A percentile compares a stretch with the other conserved stretches of the same genome.
These are phyloP conservation scores for Xyliphius kryptos DNA, from an alignment of 2,113 vertebrate species.

Conservation along the genomic window DNA sequence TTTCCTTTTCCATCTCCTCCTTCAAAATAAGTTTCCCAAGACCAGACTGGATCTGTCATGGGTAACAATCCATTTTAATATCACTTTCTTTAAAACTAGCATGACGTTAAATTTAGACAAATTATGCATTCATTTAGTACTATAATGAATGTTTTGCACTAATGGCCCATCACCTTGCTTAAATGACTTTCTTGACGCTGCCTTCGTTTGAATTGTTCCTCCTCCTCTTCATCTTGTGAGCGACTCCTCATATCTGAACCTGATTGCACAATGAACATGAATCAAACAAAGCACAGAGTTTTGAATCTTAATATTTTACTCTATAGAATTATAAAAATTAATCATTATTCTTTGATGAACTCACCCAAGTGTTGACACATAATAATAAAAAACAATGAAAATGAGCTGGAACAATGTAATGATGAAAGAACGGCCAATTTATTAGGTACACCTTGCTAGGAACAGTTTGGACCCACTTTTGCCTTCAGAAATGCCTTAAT, in stretches of 20 bases:
- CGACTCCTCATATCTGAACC: constrained; percentile 74
- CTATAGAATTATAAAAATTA: too few species aligned
- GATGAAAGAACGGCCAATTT: too few species aligned
- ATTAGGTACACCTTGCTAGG: too few species aligned
- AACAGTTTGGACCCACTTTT: too few species aligned
- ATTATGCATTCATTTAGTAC: too few species aligned
- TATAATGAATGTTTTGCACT: constrained; percentile 13
- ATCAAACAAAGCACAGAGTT: neutral
- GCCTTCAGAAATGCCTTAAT: too few species aligned
- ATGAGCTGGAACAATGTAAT: too few species aligned
- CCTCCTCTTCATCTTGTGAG: constrained; percentile 76
- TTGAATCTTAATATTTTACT: too few species aligned
- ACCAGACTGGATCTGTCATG: constrained; percentile 79
- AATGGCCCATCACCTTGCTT: constrained; percentile 73
- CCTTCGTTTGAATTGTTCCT: constrained; percentile 73
- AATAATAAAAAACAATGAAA: too few species aligned
- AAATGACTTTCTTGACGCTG: constrained; percentile 83
- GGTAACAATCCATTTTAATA: too few species aligned
- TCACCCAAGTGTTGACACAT: too few species aligned
- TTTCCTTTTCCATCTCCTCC: constrained; percentile 80
- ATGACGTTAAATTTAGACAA: neutral
- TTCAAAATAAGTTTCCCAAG: constrained; percentile 81
- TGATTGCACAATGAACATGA: constrained; percentile 33
- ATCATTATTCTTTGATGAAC: too few species aligned
- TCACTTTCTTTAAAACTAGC: neutral